These are phyloP conservation scores for Diplodus sargus DNA, from an alignment of 2,797 vertebrate genomes.

Conservation along the genomic window DNA sequence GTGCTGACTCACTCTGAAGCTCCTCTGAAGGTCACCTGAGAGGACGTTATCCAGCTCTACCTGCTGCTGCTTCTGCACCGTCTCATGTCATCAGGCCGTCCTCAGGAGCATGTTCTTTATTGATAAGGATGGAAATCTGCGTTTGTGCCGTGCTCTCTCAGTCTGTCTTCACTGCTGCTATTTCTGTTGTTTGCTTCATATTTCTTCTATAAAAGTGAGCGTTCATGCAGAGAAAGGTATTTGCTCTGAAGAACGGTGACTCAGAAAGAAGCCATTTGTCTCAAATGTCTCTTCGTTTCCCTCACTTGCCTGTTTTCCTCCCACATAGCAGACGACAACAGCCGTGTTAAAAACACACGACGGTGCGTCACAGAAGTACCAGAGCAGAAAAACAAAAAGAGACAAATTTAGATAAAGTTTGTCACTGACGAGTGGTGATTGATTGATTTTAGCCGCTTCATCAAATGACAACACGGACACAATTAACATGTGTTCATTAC, in stretches of 20 bases:
- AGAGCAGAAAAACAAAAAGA: no score
- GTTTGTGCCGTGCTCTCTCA: neutral
- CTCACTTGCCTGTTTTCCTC: conserved; percentile 12
- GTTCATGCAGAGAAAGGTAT: neutral
- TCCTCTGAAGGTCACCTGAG: no score
- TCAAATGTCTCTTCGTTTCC: neutral
- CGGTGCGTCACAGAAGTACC: neutral
- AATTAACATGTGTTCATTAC: neutral
- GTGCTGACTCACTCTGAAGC: no score
- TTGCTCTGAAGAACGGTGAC: conserved; percentile 8
- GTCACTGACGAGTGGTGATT: neutral
- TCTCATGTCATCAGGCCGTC: conserved; percentile 7
- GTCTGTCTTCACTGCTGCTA: neutral
- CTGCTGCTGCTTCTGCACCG: neutral
- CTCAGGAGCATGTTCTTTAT: neutral
- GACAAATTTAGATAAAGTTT: neutral
- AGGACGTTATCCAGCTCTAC: neutral
- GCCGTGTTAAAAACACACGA: neutral
- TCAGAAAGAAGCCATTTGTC: conserved; percentile 19
- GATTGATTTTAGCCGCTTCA: no score
- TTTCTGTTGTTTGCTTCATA: neutral
- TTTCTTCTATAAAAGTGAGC: neutral
- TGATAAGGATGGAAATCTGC: neutral
- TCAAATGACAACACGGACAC: neutral
- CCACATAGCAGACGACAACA: neutral